Conservation (phyloP, 2,888 invertebrate genomes). For the Schrankia costaestrigalis region DNA sequence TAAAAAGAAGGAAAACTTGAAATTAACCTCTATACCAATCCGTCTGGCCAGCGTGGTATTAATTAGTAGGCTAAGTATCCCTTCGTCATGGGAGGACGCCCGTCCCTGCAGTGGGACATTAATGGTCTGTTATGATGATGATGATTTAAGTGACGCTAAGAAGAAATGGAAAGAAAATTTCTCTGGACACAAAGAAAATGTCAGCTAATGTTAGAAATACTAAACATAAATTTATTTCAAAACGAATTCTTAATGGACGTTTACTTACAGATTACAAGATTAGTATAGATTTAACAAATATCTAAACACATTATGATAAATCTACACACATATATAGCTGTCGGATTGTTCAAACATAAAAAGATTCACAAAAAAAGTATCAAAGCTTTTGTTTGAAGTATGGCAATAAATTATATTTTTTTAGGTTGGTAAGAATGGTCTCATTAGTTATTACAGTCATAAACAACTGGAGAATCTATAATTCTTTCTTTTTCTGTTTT, state of each 20-base stretch:
- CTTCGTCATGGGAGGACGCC: too few relatives aligned
- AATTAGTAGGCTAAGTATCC: too few relatives aligned
- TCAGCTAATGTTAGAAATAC: neutral
- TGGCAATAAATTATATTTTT: conserved; percentile 8
- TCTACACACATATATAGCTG: neutral
- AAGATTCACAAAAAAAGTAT: conserved; percentile 4
- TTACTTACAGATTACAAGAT: conserved; percentile 3
- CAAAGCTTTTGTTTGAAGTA: conserved; percentile 1
- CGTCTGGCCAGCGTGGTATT: too few relatives aligned
- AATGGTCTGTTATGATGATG: too few relatives aligned
- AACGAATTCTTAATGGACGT: neutral
- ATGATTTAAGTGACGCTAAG: conserved; percentile 2
- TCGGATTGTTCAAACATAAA: conserved; percentile 4
- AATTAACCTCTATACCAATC: too few relatives aligned
- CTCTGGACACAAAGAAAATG: conserved; percentile 7
- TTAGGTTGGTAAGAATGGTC: conserved; percentile 12
- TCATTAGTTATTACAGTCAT: conserved; percentile 8
- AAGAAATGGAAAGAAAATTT: conserved; percentile 4
- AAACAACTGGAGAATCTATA: conserved; percentile 13
- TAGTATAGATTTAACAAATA: conserved; percentile 3
- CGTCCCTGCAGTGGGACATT: too few relatives aligned
- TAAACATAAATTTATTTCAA: neutral
- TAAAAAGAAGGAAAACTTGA: too few relatives aligned
- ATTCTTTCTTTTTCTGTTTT: conserved; percentile 8
- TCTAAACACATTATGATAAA: conserved; percentile 5